These are phyloP conservation scores for Drosophila melanica DNA, from an alignment of 1,140 invertebrate genomes.

Conservation along the genomic window DNA sequence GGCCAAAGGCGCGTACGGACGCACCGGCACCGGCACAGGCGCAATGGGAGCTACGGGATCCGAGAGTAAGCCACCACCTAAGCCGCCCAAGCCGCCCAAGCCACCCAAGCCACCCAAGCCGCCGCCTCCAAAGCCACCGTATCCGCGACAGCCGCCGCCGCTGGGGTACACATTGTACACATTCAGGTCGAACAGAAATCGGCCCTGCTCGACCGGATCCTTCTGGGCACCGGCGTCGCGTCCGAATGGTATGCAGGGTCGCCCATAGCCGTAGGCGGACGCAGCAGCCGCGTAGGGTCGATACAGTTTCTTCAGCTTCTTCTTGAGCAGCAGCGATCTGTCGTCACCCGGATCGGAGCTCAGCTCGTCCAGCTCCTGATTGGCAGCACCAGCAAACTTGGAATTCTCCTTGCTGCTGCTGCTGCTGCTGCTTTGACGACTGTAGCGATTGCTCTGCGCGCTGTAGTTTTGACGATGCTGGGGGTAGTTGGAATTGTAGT, in stretches of 20 bases:
- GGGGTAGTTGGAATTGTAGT: constrained; percentile 45
- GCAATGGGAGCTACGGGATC: constrained; percentile 60
- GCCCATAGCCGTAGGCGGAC: constrained; percentile 37
- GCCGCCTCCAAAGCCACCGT: constrained; percentile 52
- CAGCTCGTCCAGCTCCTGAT: constrained; percentile 72
- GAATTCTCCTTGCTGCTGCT: constrained; percentile 60
- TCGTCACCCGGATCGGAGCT: constrained; percentile 42
- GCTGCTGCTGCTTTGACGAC: constrained; percentile 41
- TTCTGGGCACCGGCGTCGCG: constrained; percentile 58
- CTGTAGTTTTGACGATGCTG: constrained; percentile 24
- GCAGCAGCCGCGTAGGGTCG: constrained; percentile 40
- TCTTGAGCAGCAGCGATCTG: constrained; percentile 60
- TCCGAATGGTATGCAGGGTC: constrained; percentile 66
- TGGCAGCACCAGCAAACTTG: constrained; percentile 72
- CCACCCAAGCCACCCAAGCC: constrained; percentile 37
- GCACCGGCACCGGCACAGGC: constrained; percentile 55
- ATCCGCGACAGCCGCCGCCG: constrained; percentile 51
- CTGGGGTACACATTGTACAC: constrained; percentile 72
- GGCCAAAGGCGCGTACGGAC: constrained; percentile 66
- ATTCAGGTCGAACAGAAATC: constrained; percentile 78
- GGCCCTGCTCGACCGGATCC: constrained; percentile 70
- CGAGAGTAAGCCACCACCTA: constrained; percentile 63
- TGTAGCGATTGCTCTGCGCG: constrained; percentile 37
- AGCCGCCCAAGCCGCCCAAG: constrained; percentile 27
- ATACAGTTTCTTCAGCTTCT: constrained; percentile 61